Conservation (phyloP, 2,888 invertebrate species). For the Callyntrura sp. region DNA sequence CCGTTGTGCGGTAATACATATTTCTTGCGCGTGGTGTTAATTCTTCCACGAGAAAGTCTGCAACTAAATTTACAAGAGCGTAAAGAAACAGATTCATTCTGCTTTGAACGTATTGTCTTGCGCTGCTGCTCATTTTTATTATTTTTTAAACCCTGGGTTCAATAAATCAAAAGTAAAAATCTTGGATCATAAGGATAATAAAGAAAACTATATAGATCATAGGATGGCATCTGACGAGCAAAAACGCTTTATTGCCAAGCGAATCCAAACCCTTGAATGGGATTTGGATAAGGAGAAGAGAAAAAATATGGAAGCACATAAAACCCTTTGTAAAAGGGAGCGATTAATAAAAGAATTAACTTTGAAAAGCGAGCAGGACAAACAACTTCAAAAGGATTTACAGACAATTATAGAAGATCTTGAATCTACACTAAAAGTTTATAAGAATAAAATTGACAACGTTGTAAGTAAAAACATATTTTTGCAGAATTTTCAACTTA, state of each 20-base stretch:
- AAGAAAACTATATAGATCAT: neutral
- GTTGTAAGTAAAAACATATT: constrained; percentile 54
- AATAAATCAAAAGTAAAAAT: constrained; percentile 52
- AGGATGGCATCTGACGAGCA: constrained; percentile 56
- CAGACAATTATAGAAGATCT: constrained; percentile 60
- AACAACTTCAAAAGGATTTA: constrained; percentile 60
- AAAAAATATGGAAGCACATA: constrained; percentile 68
- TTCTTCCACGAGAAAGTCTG: too few species aligned
- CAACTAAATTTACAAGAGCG: too few species aligned
- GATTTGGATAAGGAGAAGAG: constrained; percentile 68
- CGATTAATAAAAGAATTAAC: constrained; percentile 72
- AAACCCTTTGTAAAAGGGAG: constrained; percentile 66
- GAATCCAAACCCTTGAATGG: constrained; percentile 66
- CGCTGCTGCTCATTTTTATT: neutral
- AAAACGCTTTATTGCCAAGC: constrained; percentile 62
- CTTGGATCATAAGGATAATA: neutral
- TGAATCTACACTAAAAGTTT: constrained; percentile 57
- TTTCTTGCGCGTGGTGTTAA: too few species aligned
- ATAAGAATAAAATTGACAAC: constrained; percentile 68
- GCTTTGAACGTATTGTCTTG: too few species aligned
- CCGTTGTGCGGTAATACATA: neutral
- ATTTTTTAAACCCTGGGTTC: neutral
- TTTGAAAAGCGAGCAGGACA: constrained; percentile 66
- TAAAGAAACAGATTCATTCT: too few species aligned
- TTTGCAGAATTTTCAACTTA: neutral